Evolutionary conservation across 2,888 invertebrate genomes (phyloP), one percentile per base, ranked within the genome.

Genomic region (Gymnoscelis rufifasciata): DNA sequence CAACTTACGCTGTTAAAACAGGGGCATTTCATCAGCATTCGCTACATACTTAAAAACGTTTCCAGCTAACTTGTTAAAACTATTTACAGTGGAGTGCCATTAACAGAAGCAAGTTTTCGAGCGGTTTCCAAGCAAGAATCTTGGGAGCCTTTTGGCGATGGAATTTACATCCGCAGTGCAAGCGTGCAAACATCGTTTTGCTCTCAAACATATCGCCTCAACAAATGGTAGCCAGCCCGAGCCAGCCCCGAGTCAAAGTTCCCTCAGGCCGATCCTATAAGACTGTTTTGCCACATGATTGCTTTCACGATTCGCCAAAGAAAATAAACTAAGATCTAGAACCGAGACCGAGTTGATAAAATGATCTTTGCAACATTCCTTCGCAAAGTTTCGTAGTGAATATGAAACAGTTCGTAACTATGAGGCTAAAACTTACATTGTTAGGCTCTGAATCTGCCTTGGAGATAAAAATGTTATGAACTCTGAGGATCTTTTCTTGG

Each of bases 211-310:
- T 67, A 68, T 69, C 68, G 69, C 68, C 69, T 65, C 65, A 71
- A 64, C 61, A 65, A 61, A 61, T 65, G 51, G 63, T 64, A 72
- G 73, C 71, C 19, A 19, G 19, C 19, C 5, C 19, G 19, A 19
- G 19, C 19, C 70, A 80, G 80, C 75, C 75, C 61, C 70, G 70
- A 84, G 83, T 83, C 83, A 83, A 81, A 86, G 78, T 86, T 86
- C 74, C 83, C 77, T 59, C 65, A 71, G 83, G 86, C 82, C 71
- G 82, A 84, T 86, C 83, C 82, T 76, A 83, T 84, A 83, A 83
- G 81, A 78, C 74, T 83, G 74, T 84, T 83, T 84, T 83, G 82
- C 84, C 83, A 86, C 86, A 83, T 84, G 87, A 87, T 84, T 83
- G 83, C 78, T 81, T 83, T 74, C 73, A 78, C 81, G 81, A 83